These are phyloP conservation scores for Sander lucioperca DNA, from an alignment of 2,113 vertebrate genomes.

Conservation along the genomic window DNA sequence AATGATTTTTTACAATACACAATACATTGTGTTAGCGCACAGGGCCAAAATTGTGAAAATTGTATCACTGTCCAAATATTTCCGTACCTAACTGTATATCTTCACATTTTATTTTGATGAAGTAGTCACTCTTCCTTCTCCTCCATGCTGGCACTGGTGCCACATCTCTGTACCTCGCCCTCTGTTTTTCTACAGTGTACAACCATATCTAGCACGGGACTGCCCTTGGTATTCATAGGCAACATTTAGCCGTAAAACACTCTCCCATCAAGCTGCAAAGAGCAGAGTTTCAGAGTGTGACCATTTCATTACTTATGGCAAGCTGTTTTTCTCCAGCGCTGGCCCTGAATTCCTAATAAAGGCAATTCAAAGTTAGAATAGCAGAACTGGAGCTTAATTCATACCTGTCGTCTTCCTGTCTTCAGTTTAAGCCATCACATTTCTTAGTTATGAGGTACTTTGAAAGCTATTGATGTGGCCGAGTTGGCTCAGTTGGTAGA, in stretches of 20 bases:
- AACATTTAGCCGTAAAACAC: constrained; percentile 33
- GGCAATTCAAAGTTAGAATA: not conserved
- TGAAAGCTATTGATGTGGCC: not conserved
- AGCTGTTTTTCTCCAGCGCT: not conserved
- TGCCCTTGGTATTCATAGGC: constrained; percentile 18
- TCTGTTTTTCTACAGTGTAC: constrained; percentile 4
- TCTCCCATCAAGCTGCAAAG: constrained; percentile 41
- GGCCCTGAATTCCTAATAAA: constrained; percentile 43
- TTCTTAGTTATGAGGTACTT: not conserved
- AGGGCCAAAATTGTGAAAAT: too few species aligned
- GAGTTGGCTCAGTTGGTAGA: too few species aligned
- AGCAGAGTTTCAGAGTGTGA: constrained; percentile 33
- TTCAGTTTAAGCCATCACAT: not conserved
- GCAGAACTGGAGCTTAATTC: constrained; percentile 3
- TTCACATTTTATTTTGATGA: constrained; percentile 12
- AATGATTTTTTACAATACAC: too few species aligned
- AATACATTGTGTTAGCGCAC: too few species aligned
- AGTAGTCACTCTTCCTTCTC: not conserved
- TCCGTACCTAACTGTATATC: not conserved
- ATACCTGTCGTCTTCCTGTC: not conserved
- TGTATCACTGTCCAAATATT: too few species aligned
- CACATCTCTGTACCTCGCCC: not conserved
- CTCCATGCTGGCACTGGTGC: not conserved
- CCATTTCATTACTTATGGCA: constrained; percentile 48
- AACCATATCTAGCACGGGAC: not conserved